Evolutionary conservation across 2,888 invertebrate species (phyloP).

Genomic region (Allacma fusca): DNA sequence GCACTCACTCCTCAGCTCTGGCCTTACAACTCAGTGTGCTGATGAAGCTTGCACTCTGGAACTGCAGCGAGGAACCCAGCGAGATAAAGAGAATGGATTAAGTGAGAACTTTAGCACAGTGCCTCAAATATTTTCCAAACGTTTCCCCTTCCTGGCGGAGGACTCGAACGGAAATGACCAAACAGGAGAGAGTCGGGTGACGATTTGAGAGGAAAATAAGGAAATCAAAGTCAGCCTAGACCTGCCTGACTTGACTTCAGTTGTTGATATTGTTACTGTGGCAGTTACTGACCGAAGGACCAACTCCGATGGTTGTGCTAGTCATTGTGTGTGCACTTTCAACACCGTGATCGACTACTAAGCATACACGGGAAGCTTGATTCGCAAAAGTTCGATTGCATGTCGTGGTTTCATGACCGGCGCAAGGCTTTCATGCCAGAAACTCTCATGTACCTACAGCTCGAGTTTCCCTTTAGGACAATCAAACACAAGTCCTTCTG

Average conservation of each 20-base stretch:
- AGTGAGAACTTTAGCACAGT: too few species aligned
- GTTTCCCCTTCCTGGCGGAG: not conserved
- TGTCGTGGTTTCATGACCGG: conserved; percentile 55
- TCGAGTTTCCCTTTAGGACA: not conserved
- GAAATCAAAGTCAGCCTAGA: not conserved
- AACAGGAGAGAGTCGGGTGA: not conserved
- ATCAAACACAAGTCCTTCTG: not conserved
- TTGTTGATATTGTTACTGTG: not conserved
- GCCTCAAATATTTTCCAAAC: not conserved
- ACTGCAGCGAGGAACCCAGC: too few species aligned
- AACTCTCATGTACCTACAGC: not conserved
- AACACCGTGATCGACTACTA: conserved; percentile 49
- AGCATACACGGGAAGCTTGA: conserved; percentile 41
- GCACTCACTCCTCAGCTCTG: conserved; percentile 14
- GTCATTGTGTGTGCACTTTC: conserved; percentile 35
- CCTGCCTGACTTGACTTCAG: not conserved
- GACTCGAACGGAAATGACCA: not conserved
- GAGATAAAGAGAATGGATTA: too few species aligned
- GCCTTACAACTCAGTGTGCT: not conserved
- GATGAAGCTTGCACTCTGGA: not conserved
- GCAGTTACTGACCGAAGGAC: conserved; percentile 20
- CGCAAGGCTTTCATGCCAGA: conserved; percentile 54
- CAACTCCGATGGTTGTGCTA: conserved; percentile 17
- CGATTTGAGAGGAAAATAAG: conserved; percentile 2
- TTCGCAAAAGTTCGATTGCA: conserved; percentile 52